A percentile compares a stretch with the other conserved stretches of the same genome.
These are phyloP conservation scores for Brachyalestes nurse DNA, from an alignment of 2,797 vertebrate genomes.

Conservation along the genomic window DNA sequence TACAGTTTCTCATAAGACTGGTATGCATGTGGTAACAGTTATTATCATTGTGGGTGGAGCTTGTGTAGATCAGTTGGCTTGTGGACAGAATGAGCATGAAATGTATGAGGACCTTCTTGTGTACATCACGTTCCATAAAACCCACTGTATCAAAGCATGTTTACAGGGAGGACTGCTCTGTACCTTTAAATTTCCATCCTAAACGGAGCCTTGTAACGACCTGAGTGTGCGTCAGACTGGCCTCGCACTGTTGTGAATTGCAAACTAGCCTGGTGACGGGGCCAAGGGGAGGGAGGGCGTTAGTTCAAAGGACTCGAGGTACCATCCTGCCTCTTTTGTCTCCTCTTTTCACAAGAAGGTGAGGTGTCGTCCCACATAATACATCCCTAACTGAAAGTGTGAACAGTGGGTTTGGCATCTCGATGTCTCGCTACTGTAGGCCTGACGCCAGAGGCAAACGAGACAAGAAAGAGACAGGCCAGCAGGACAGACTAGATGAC, in stretches of 20 bases:
- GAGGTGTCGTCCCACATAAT: constrained; percentile 43
- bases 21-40: no score
- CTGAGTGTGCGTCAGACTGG: constrained; percentile 42
- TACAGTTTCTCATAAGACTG: no score
- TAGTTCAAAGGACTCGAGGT: constrained; percentile 55
- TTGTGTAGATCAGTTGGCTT: neutral
- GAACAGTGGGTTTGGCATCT: constrained; percentile 45
- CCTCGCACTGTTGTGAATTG: constrained; percentile 57
- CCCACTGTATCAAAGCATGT: constrained; percentile 52
- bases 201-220: constrained; percentile 51
- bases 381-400: constrained; percentile 51
- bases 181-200: constrained; percentile 52
- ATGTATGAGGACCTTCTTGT: constrained; percentile 7
- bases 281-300: constrained; percentile 23
- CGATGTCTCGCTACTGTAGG: constrained; percentile 48
- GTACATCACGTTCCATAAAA: constrained; percentile 54
- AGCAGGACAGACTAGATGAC: constrained; percentile 44
- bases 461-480: constrained; percentile 40
- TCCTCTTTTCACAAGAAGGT: constrained; percentile 52
- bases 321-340: constrained; percentile 49
- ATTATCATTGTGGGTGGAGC: neutral
- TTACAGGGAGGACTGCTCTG: constrained; percentile 45
- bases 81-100: neutral
- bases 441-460: constrained; percentile 25
- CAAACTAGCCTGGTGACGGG: constrained; percentile 46